Evolutionary conservation across 2,888 invertebrate genomes (phyloP), one percentile per base, ranked within the genome.

Genomic region (Caenorhabditis sp.): DNA sequence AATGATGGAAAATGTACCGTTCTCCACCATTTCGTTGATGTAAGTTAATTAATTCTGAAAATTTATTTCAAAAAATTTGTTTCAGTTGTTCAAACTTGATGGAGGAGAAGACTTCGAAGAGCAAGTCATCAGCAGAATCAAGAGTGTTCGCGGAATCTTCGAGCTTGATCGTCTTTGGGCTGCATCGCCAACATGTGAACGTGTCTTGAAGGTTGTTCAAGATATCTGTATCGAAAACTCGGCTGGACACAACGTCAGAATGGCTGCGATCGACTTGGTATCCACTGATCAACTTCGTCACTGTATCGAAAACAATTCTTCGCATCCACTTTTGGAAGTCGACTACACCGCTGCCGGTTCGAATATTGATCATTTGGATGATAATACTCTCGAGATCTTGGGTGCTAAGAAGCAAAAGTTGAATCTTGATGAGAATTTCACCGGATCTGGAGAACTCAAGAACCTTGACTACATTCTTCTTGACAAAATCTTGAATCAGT

Each of bases 191-290:
- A 49, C 80, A 27, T 72, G 80, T 63, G 87, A 87, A 54, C 76
- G 87, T 21, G 50, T 87, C 68, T 54, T 86, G 59, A 87, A 87
- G 76, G 70, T 83, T 52, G 63, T 81, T 27, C 80, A 86, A 80
- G 87, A 87, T 67, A 83, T 87, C 54, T 84, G 83, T 71, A 78
- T 85, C 52, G 88, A 88, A 75, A 88, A 88, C 76, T 85, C 86
- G 12, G 83, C 87, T 60, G 84, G 85, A 26, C 85, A 88, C 71
- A 76, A 83, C 66, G 76, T 78, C 57, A 79, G 81, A 56, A 83
- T 81, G 76, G 81, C 80, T 52, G 83, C 81, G 17, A 63, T 88
- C 17, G 87, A 88, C 63, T 64, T 87, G 60, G 78, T 77, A 8
- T 83, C 83, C 7, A 81, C 82, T 21, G 84, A 85, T 59, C 83